Conservation (phyloP, 1,140 invertebrate species). For the Steinernema khuongi region DNA sequence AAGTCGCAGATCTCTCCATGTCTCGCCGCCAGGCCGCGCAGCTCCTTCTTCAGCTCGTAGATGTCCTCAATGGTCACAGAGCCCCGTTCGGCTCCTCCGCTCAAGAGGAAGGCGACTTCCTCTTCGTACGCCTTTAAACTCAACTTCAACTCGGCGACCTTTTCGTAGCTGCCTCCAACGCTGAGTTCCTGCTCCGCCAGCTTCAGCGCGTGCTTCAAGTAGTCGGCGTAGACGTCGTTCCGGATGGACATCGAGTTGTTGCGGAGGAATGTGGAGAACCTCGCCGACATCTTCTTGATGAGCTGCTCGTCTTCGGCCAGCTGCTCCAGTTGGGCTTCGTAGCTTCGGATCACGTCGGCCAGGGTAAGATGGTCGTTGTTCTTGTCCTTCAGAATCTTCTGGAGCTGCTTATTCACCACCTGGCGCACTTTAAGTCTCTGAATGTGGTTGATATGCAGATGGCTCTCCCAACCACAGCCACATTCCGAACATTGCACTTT, state of each 20-base stretch:
- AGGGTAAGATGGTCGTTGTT: not conserved
- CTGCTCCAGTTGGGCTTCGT: not conserved
- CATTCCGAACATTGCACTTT: not conserved
- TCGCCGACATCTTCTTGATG: conserved; percentile 31
- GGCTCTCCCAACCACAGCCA: not conserved
- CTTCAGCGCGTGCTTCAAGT: conserved; percentile 36
- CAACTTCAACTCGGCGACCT: not conserved
- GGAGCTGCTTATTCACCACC: not conserved
- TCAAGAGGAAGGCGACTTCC: not conserved
- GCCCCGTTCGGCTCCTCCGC: not conserved
- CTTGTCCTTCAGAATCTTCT: conserved; percentile 24
- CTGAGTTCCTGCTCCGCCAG: not conserved
- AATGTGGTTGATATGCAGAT: conserved; percentile 1
- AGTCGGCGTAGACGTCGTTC: conserved; percentile 38
- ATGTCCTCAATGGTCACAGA: not conserved
- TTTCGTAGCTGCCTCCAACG: not conserved
- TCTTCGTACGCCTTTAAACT: not conserved
- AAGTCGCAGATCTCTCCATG: not conserved
- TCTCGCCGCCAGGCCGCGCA: not conserved
- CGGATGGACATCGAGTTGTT: conserved; percentile 40
- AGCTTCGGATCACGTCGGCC: not conserved
- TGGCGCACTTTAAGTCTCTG: not conserved
- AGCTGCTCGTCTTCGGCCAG: conserved; percentile 18
- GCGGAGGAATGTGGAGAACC: conserved; percentile 37
- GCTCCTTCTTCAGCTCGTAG: not conserved